Evolutionary conservation across 1,140 invertebrate species (phyloP), one percentile per base, ranked within the genome.

Genomic region (Drosophila mayri): DNA sequence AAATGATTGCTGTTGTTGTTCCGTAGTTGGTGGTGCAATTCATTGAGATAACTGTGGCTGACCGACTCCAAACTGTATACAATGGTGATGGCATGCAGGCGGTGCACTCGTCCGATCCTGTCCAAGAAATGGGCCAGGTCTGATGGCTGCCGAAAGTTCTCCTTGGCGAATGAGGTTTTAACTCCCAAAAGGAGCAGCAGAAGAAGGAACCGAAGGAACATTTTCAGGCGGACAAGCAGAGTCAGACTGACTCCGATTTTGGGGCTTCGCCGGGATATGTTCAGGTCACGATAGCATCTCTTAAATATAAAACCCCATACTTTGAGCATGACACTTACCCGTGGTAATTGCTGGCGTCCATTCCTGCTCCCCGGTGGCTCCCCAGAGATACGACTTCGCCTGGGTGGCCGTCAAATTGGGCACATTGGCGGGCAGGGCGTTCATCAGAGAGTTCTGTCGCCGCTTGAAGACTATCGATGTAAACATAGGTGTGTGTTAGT

Each of bases 271-370:
- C 28, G 18, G 20, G 10, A 38, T 37, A 12, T 37, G 28, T 20
- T 37, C 12, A 47, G 22, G 4, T 10, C 10, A 20, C 10, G 79
- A 86, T 87, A 70, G 54, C 16, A 83, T 88, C 71, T 83, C 49
- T 30, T 40, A 37, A 67, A 44, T n/a, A 60, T 38, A 46, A 44
- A 44, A 25, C n/a, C 38, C 59, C 61, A 46, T 18, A 50, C 28
- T 58, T 59, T 54, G 43, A 38, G 22, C n/a, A 16, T 41, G 35
- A 68, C 76, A 93, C 92, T 93, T 92, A 98, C 97, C 97, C 93
- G 97, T 98, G 5, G 97, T 98, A 35, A 98, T 94, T 22, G 97
- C 97, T n/a, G 97, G 97, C 8, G 97, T 98, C 97, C 97, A 98
- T 92, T 98, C 97, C 92, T 98, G 97, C 93, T 98, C 97, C 20